phyloP scores from a whole-genome alignment of 2,113 vertebrate species.

The Anolis carolinensis region DNA sequence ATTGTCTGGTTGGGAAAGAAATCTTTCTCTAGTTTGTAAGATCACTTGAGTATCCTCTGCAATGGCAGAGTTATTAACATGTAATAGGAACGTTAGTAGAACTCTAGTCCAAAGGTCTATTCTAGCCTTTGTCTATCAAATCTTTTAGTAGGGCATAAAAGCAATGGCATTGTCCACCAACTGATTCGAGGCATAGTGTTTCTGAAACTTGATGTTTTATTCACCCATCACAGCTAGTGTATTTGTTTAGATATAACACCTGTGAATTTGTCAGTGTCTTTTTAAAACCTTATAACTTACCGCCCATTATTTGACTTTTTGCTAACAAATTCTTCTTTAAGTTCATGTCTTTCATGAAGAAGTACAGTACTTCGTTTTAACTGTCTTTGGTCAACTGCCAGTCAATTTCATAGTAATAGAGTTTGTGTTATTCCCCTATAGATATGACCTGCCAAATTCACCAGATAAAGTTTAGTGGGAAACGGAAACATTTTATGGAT shows the following conservation, averaged over 20 bases:
- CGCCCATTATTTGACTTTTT: background rate
- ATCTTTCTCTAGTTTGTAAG: background rate
- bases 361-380: background rate
- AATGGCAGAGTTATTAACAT: background rate
- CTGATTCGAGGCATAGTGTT: background rate
- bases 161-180: background rate
- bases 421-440: background rate
- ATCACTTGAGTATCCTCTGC: background rate
- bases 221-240: background rate
- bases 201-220: background rate
- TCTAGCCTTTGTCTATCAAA: background rate
- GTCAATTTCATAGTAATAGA: background rate
- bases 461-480: background rate
- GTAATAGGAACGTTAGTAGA: background rate
- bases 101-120: too few relatives aligned
- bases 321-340: background rate
- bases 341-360: background rate
- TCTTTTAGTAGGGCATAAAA: background rate
- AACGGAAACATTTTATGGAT: background rate
- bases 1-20: slow-evolving; percentile 1
- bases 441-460: background rate
- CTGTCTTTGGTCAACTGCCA: background rate
- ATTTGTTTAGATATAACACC: background rate
- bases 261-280: background rate
- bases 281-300: background rate